Evolutionary conservation across 2,797 vertebrate genomes (phyloP), one percentile per base, ranked within the genome.

Genomic region (Manis javanica): DNA sequence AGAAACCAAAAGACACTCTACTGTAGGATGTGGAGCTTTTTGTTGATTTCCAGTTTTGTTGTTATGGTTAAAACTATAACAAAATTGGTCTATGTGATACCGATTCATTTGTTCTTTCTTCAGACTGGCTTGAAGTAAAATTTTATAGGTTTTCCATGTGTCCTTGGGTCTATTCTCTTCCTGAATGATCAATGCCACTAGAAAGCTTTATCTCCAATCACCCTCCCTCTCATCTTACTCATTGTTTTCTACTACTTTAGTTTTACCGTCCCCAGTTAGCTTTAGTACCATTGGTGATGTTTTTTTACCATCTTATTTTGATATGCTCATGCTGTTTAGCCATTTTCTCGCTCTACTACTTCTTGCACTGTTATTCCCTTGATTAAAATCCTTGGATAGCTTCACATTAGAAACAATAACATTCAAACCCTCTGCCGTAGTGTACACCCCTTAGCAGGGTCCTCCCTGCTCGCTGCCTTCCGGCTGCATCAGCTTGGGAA

Each of bases 1-100:
- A 89, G 37, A 94, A 89, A 89, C 29, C 83, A 78, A 85, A 94
- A 74, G 51, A 61, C 83, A 87, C 34, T 75, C 69, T 69, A 18
- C 66, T 83, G 61, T 75, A 71, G n/a, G 19, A 8, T 83, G 2
- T 57, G n/a, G 42, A 46, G 2, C 14, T 94, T 92, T 79, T 26
- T 82, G n/a, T 59, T 83, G 61, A 37, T 86, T 69, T 85, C 66
- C 74, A n/a, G 5, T 84, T 75, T n/a, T 88, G 39, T 92, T 29
- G 46, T 37, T 78, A 55, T 31, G 10, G 39, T 55, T 46, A 21
- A 21, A 61, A 77, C 72, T 82, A 90, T 81, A 55, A 79, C 66
- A 8, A 81, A 77, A 79, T 12, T 42, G 13, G 16, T 83, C 42
- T 66, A 4, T 72, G 55, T 92, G 55, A 46, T 75, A 68, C 19